These are phyloP conservation scores for Spilosoma lubricipeda DNA, from an alignment of 2,888 invertebrate genomes.

Conservation along the genomic window DNA sequence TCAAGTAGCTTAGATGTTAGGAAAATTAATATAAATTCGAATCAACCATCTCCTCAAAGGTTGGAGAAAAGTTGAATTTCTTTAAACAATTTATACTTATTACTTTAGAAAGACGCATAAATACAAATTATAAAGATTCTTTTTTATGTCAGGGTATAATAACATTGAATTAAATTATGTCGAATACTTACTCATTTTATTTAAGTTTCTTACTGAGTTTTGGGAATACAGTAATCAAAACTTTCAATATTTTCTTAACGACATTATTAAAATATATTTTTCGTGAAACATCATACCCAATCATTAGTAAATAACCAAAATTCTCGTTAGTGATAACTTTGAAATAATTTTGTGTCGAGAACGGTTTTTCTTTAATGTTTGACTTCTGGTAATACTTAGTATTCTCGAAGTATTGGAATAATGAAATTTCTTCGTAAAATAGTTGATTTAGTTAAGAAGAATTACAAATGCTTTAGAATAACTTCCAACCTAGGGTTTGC, in stretches of 20 bases:
- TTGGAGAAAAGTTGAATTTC: not conserved
- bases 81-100: not conserved
- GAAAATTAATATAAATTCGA: not conserved
- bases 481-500: no score
- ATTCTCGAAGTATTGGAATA: not conserved
- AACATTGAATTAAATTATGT: not conserved
- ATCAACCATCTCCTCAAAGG: not conserved
- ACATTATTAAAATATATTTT: not conserved
- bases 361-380: not conserved
- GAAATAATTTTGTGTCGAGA: not conserved
- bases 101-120: not conserved
- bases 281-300: not conserved
- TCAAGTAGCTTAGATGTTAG: no score
- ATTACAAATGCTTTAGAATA: no score
- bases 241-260: not conserved
- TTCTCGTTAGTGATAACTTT: conserved; percentile 1
- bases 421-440: not conserved
- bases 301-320: not conserved
- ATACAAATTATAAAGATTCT: not conserved
- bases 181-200: not conserved
- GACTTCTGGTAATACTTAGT: not conserved
- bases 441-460: not conserved
- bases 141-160: not conserved
- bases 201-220: not conserved
- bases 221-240: not conserved